These are phyloP conservation scores for Dicrostonyx torquatus DNA, from an alignment of 2,797 vertebrate species.

Conservation along the genomic window DNA sequence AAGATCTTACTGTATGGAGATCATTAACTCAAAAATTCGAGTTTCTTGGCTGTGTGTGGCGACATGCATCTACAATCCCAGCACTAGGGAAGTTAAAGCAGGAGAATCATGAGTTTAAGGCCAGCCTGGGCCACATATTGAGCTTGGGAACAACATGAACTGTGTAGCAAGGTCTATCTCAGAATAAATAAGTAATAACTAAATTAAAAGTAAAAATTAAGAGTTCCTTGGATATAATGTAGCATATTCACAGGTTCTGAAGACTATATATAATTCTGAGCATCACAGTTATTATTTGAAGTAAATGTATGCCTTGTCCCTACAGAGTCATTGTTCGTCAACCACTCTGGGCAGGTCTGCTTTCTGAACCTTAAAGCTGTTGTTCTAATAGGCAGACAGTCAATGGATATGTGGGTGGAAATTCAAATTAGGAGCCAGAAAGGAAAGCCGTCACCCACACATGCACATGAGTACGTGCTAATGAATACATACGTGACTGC, in stretches of 20 bases:
- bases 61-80: not conserved
- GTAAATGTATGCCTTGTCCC: not conserved
- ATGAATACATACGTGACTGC: fast-evolving
- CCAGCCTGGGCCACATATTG: not conserved
- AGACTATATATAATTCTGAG: not conserved
- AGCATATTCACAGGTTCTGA: not conserved
- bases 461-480: fast-evolving
- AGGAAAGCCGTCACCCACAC: not conserved
- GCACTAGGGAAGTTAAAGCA: not conserved
- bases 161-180: no score
- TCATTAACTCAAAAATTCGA: not conserved
- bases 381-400: not conserved
- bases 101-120: not conserved
- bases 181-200: not conserved
- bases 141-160: not conserved
- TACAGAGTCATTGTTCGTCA: not conserved
- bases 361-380: not conserved
- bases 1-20: not conserved
- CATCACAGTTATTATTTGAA: not conserved
- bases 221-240: not conserved
- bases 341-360: not conserved
- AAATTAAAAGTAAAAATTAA: no score
- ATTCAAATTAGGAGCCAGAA: not conserved
- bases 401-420: not conserved
- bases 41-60: not conserved